These are phyloP conservation scores for Sarcophaga variegata DNA, from an alignment of 2,888 invertebrate genomes.

Conservation along the genomic window DNA sequence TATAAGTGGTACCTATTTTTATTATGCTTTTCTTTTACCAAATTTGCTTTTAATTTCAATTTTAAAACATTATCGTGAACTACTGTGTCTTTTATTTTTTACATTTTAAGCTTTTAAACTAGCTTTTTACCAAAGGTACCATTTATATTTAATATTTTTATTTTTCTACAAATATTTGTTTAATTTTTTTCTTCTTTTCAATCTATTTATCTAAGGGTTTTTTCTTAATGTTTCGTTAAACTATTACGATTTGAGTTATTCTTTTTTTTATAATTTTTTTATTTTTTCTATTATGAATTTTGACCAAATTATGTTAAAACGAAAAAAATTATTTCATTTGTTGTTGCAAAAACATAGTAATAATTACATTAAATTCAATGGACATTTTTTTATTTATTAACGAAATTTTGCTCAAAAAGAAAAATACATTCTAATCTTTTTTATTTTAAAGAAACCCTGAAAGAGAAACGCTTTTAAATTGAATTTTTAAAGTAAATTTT, in stretches of 20 bases:
- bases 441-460: conserved; percentile 18
- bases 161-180: not conserved
- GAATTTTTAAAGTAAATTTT: conserved; percentile 19
- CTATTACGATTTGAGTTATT: not conserved
- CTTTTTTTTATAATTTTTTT: not conserved
- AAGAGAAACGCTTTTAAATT: conserved; percentile 11
- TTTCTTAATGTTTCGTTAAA: not conserved
- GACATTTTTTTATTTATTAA: conserved; percentile 44
- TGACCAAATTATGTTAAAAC: conserved; percentile 20
- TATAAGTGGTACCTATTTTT: conserved; percentile 18
- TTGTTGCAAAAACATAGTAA: not conserved
- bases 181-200: not conserved
- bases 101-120: not conserved
- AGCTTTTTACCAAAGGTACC: not conserved
- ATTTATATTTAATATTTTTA: not conserved
- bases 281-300: conserved; percentile 8
- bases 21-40: not conserved
- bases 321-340: not conserved
- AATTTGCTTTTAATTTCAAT: not conserved
- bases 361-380: not conserved
- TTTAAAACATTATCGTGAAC: not conserved
- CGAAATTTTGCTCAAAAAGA: conserved; percentile 63
- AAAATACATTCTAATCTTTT: conserved; percentile 43
- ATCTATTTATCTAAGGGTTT: not conserved
- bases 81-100: not conserved